Percentiles rank a stretch among this genome's conserved stretches.
Evolutionary conservation across 1,140 invertebrate species (phyloP).

Genomic region (Calosoma granatense): DNA sequence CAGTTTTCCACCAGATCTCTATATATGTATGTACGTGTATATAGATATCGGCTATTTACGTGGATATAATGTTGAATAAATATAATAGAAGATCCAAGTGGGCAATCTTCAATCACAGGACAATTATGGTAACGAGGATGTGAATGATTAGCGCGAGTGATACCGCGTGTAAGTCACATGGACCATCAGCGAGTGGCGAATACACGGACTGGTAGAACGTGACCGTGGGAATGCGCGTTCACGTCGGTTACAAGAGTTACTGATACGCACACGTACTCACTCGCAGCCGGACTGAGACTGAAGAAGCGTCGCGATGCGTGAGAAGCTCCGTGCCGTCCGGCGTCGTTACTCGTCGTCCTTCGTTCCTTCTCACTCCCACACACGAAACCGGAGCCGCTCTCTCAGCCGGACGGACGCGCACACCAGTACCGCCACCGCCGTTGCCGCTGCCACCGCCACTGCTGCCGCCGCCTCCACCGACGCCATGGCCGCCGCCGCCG

Average conservation of each 20-base stretch:
- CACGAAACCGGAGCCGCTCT: not conserved
- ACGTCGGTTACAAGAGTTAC: no score
- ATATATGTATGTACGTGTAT: no score
- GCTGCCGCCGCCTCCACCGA: not conserved
- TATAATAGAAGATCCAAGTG: no score
- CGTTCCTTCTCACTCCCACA: not conserved
- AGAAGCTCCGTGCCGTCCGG: not conserved
- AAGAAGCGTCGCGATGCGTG: not conserved
- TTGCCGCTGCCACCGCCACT: not conserved
- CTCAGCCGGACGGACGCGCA: not conserved
- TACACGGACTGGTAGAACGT: not conserved
- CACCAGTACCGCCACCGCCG: not conserved
- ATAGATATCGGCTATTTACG: no score
- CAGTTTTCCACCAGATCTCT: no score
- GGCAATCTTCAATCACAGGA: no score
- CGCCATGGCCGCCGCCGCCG: not conserved
- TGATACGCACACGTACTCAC: not conserved
- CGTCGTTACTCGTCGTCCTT: not conserved
- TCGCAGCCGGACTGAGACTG: not conserved
- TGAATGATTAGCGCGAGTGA: no score
- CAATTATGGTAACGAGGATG: no score
- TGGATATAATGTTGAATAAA: no score
- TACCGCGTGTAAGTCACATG: constrained; percentile 3
- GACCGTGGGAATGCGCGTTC: not conserved
- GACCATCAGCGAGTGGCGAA: not conserved